phyloP scores from a whole-genome alignment of 2,797 vertebrate genomes.

The Sebastolobus altivelis region DNA sequence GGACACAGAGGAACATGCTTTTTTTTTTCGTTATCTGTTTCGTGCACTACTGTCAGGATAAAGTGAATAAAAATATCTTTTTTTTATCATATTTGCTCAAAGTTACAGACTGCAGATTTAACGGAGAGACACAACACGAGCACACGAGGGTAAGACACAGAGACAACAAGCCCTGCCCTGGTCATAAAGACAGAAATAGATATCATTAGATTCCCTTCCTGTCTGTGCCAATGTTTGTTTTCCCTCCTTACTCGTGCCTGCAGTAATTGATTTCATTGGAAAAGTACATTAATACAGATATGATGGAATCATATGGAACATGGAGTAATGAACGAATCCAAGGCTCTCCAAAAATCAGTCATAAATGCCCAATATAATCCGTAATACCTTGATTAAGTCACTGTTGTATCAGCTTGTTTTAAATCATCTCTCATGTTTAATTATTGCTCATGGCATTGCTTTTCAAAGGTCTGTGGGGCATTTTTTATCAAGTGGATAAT shows the following conservation, averaged over 20 bases:
- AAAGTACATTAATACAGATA: conserved; percentile 1
- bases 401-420: not conserved
- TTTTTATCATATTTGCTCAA: no score
- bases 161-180: no score
- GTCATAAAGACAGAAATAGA: conserved; percentile 5
- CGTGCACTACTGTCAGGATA: no score
- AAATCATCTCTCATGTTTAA: not conserved
- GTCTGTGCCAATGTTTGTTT: not conserved
- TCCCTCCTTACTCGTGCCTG: not conserved
- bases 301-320: not conserved
- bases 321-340: not conserved
- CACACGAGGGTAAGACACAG: no score
- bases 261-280: not conserved
- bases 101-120: no score
- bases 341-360: not conserved
- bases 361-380: not conserved
- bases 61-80: no score
- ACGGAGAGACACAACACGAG: no score
- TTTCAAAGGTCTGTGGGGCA: not conserved
- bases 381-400: not conserved
- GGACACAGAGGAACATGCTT: no score
- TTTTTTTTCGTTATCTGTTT: no score
- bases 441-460: not conserved
- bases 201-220: conserved; percentile 12
- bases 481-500: not conserved